Conservation (phyloP, 2,888 invertebrate species). For the Alentia gelatinosa region DNA sequence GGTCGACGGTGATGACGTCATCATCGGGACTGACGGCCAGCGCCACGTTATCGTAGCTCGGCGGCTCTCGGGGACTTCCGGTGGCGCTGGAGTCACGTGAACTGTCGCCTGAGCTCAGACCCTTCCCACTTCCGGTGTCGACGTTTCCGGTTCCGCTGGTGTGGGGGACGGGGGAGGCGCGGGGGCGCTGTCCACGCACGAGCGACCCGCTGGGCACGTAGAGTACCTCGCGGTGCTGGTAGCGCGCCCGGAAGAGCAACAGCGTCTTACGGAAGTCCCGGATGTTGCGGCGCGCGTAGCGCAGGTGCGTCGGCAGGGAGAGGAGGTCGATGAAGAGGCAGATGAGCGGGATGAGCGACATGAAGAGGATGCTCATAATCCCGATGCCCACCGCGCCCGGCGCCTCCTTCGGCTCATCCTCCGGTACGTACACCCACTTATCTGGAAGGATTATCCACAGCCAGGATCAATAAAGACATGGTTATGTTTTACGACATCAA, state of each 20-base stretch:
- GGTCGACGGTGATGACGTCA: not conserved
- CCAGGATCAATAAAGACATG: too few species aligned
- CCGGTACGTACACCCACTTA: not conserved
- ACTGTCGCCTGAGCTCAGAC: not conserved
- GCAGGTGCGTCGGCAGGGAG: slow-evolving; percentile 10
- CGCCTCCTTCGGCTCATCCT: slow-evolving; percentile 54
- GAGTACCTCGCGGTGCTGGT: not conserved
- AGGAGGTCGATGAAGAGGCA: slow-evolving; percentile 30
- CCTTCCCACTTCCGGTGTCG: not conserved
- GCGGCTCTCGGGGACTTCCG: not conserved
- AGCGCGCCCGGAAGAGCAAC: not conserved
- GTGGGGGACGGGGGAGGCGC: not conserved
- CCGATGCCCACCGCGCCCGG: slow-evolving; percentile 59
- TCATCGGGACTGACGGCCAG: not conserved
- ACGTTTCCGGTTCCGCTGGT: not conserved
- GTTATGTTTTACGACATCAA: too few species aligned
- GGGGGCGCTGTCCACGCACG: not conserved
- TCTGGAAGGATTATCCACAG: too few species aligned
- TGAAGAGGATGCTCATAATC: not conserved
- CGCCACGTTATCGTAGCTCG: not conserved
- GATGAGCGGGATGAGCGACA: not conserved
- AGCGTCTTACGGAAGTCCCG: slow-evolving; percentile 20
- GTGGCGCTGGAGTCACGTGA: not conserved
- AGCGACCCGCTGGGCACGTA: not conserved
- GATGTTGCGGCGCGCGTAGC: not conserved